Conservation (phyloP, 1,140 invertebrate species). For the Zaprionus lachaisei region DNA sequence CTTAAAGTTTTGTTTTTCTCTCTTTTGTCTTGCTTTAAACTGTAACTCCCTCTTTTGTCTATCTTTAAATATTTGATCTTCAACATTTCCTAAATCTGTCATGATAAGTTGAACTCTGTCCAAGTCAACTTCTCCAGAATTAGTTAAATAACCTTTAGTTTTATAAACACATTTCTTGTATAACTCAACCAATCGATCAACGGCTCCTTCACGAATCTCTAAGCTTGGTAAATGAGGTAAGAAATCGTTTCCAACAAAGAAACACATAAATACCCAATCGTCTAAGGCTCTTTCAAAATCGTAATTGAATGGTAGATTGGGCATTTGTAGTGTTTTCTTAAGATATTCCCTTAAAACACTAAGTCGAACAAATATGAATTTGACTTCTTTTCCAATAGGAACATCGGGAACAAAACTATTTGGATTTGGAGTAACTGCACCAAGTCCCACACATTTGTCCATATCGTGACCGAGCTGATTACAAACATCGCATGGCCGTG, state of each 20-base stretch:
- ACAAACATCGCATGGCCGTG: constrained; percentile 98
- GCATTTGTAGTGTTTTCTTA: constrained; percentile 95
- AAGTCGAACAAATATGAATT: constrained; percentile 96
- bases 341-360: constrained; percentile 98
- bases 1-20: constrained; percentile 73
- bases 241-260: constrained; percentile 99
- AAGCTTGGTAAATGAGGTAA: constrained; percentile 98
- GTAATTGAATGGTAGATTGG: constrained; percentile 95
- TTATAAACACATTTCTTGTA: constrained; percentile 98
- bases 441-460: constrained; percentile 95
- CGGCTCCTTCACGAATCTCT: constrained; percentile 99
- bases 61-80: constrained; percentile 99
- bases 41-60: constrained; percentile 93
- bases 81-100: constrained; percentile 95
- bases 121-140: constrained; percentile 97
- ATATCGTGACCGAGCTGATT: constrained; percentile 98
- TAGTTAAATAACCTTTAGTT: constrained; percentile 97
- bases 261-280: constrained; percentile 99
- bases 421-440: constrained; percentile 73
- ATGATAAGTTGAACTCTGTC: constrained; percentile 97
- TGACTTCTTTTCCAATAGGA: constrained; percentile 89
- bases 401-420: constrained; percentile 76
- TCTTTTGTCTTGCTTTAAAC: constrained; percentile 91
- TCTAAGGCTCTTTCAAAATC: constrained; percentile 96
- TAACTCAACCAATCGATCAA: constrained; percentile 96